Evolutionary conservation across 2,113 vertebrate genomes (phyloP).

Genomic region (Nycticryphes semicollaris): DNA sequence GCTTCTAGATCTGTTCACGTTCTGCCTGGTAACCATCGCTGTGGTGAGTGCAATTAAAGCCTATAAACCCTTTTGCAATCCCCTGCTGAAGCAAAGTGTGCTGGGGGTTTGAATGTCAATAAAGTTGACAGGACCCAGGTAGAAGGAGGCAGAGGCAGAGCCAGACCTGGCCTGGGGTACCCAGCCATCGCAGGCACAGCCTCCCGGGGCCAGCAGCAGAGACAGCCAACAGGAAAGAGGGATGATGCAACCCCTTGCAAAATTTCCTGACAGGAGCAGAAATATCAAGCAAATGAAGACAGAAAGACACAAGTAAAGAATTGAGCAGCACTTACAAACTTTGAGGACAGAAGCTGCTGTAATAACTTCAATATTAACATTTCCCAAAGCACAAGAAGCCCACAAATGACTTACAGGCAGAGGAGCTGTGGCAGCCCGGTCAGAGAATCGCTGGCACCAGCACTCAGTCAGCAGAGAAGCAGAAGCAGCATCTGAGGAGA

Average conservation of each 20-base stretch:
- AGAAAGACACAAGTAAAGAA: neutral
- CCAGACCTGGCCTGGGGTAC: fast-evolving
- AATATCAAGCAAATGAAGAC: neutral
- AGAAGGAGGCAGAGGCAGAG: neutral
- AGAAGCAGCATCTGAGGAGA: neutral
- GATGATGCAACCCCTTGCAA: neutral
- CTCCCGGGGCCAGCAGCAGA: neutral
- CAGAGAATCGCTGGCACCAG: too few species aligned
- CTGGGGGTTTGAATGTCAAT: neutral
- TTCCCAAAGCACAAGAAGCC: neutral
- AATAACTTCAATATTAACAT: neutral
- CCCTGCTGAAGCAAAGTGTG: neutral
- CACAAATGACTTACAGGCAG: neutral
- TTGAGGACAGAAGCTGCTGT: neutral
- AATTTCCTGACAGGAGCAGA: neutral
- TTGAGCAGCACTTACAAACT: neutral
- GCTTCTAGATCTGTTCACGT: neutral
- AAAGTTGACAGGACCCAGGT: neutral
- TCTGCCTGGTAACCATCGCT: neutral
- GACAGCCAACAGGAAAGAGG: neutral
- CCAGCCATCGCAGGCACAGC: neutral
- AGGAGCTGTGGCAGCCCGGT: neutral
- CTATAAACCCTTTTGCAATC: neutral
- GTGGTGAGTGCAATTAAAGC: neutral
- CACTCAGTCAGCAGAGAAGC: neutral